A percentile compares a stretch with the other conserved stretches of the same genome.
Evolutionary conservation across 1,140 invertebrate species (phyloP).

Genomic region (Caenorhabditis elegans): DNA sequence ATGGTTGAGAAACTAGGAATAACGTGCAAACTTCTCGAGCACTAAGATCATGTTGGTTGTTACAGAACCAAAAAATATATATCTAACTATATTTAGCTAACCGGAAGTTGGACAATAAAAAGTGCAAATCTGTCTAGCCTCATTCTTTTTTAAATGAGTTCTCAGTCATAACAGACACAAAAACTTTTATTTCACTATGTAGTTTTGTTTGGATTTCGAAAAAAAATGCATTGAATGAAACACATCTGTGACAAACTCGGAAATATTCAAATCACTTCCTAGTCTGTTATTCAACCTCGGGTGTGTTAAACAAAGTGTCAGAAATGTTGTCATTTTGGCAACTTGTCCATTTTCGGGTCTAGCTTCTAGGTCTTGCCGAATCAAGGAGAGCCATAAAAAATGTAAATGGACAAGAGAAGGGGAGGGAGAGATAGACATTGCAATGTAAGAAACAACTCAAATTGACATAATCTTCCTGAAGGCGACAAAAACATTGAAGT

Average conservation of each 20-base stretch:
- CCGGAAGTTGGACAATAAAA: too few species aligned
- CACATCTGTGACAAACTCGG: not conserved
- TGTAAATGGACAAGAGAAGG: not conserved
- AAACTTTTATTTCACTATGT: not conserved
- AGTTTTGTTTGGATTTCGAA: too few species aligned
- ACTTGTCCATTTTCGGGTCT: not conserved
- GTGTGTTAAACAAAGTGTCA: conserved; percentile 24
- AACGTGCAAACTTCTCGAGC: too few species aligned
- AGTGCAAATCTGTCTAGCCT: not conserved
- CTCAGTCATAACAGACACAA: not conserved
- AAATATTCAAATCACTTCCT: not conserved
- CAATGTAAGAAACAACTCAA: conserved; percentile 26
- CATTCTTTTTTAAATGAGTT: not conserved
- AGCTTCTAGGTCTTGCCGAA: not conserved
- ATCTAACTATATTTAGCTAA: too few species aligned
- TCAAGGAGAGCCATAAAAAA: conserved; percentile 16
- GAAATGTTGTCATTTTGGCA: conserved; percentile 24
- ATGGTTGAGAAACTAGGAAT: too few species aligned
- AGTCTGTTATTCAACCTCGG: not conserved
- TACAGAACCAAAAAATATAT: too few species aligned
- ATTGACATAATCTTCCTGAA: conserved; percentile 21
- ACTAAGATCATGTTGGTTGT: too few species aligned
- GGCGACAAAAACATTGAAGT: not conserved
- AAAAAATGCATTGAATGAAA: too few species aligned
- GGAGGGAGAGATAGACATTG: not conserved